Base-by-base conservation (phyloP, 2,888 invertebrate species). In the Aradus depressus region DNA sequence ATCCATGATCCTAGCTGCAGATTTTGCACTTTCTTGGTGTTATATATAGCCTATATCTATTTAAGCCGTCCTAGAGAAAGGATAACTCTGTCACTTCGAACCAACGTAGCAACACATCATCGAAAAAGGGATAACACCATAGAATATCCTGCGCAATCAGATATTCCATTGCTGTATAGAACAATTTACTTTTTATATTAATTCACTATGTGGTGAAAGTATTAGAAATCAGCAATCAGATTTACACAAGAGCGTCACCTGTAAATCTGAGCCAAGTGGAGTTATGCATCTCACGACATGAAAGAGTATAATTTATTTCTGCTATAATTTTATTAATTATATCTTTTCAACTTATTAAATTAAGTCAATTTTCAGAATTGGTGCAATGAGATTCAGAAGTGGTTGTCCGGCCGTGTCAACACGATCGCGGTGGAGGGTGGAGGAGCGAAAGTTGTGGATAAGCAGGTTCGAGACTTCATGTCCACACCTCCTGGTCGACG, bases 341-440 rank as follows among this genome's bases (percentile, higher is more conserved):
- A 28, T 41, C n/a, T n/a, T 14, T 39, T 16, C 45, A n/a, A 18
- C 21, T 43, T 41, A 52, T 19, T 42, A 23, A 28, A 19, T n/a
- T n/a, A n/a, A 25, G 44, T 47, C 49, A 51, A 48, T 53, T 60
- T 64, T 35, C 61, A 75, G 70, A 99, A 98, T 69, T 98, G 98
- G 98, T 88, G 88, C 64, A 97, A 96, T 69, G 98, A 98, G 70
- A 93, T 98, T 59, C 76, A 79, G 45, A 99, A 99, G 70, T 98
- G 98, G 98, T 70, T 99, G 2, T 84, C 81, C 2, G 84, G 82
- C 19, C 76, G 90, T 54, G 77, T 93, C 25, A 80, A 79, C 62
- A 79, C 87, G 6, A 65, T 92, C 50, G 85, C 83, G 12, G 88
- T 92, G 72, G 92, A 88, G 67, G 91, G 83, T 54, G 90, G 84